phyloP scores from a whole-genome alignment of 2,113 vertebrate genomes.

The Mastomys natalensis region DNA sequence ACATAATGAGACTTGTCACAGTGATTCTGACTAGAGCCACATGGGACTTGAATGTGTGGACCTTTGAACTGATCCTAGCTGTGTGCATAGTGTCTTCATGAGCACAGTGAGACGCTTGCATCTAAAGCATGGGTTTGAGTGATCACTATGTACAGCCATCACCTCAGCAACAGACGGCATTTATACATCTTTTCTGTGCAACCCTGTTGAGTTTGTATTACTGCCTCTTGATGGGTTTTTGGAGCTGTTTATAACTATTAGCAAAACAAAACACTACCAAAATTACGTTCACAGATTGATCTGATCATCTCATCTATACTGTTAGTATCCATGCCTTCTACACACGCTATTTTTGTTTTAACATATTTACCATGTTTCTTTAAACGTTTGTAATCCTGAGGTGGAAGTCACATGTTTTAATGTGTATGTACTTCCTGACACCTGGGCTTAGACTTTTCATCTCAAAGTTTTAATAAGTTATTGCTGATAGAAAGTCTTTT shows the following conservation, averaged over 20 bases:
- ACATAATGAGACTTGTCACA: neutral
- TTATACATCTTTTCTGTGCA: constrained; percentile 56
- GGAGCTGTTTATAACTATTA: constrained; percentile 41
- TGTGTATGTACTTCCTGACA: constrained; percentile 3
- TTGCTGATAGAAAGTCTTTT: neutral
- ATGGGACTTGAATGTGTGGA: constrained; percentile 1
- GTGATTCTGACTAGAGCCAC: constrained; percentile 47
- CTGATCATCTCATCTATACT: neutral
- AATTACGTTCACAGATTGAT: neutral
- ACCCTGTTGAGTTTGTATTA: constrained; percentile 25
- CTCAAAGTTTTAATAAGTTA: constrained; percentile 60
- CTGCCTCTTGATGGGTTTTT: constrained; percentile 29
- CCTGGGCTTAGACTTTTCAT: neutral
- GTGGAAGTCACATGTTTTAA: constrained; percentile 60
- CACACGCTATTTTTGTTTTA: constrained; percentile 22
- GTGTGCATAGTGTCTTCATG: neutral
- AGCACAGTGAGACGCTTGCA: neutral
- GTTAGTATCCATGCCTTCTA: neutral
- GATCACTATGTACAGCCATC: neutral
- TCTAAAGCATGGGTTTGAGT: constrained; percentile 5
- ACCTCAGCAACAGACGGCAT: constrained; percentile 27
- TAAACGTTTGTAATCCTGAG: constrained; percentile 47
- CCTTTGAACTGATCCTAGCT: constrained; percentile 55
- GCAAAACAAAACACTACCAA: constrained; percentile 27
- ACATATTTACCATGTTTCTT: constrained; percentile 28